Conservation (phyloP, 1,140 invertebrate species). For the Maconellicoccus hirsutus region DNA sequence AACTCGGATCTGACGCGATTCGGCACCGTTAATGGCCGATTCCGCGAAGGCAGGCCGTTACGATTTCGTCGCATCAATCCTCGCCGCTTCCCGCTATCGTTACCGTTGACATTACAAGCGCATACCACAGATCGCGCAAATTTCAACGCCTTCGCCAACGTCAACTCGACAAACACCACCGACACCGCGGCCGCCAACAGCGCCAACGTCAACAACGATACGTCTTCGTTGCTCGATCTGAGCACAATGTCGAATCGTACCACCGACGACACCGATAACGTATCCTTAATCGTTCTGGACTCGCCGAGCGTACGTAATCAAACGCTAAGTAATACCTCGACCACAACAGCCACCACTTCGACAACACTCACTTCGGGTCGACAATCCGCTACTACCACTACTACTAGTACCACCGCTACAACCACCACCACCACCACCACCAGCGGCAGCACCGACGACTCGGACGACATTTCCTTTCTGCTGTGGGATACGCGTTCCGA, state of each 20-base stretch:
- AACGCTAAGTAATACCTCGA: background rate
- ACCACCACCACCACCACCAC: background rate
- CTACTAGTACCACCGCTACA: background rate
- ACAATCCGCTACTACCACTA: background rate
- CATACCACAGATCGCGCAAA: background rate
- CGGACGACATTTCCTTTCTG: background rate
- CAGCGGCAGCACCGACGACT: background rate
- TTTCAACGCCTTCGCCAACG: background rate
- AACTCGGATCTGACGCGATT: slow-evolving; percentile 3
- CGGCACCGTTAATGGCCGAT: background rate
- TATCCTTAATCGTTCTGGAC: background rate
- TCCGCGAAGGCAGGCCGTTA: background rate
- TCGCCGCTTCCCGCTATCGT: background rate
- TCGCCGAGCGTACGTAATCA: background rate
- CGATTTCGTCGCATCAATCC: slow-evolving; percentile 11
- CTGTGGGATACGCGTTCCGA: slow-evolving; percentile 10
- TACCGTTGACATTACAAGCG: background rate
- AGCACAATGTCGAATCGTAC: background rate
- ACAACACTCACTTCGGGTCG: background rate
- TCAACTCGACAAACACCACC: background rate
- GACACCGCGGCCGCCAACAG: background rate
- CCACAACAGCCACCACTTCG: background rate
- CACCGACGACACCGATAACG: background rate
- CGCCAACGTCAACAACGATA: background rate
- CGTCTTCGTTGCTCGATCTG: background rate